phyloP scores from a whole-genome alignment of 2,113 vertebrate genomes.

The Barbus barbus region DNA sequence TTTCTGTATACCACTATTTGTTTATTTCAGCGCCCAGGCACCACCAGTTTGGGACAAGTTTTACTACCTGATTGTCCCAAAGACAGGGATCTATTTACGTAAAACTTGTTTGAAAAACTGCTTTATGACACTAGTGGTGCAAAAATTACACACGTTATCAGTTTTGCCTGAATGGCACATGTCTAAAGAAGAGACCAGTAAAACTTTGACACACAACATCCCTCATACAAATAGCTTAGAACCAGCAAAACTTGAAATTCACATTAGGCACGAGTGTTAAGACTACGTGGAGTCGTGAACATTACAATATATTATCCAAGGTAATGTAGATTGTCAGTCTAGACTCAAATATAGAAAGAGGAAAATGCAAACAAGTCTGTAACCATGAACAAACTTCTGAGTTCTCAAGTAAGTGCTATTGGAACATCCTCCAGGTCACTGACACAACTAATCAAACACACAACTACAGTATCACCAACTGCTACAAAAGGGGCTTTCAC shows the following conservation, averaged over 20 bases:
- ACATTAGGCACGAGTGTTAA: neutral
- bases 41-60: no score
- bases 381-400: neutral
- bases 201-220: neutral
- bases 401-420: neutral
- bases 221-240: neutral
- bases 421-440: neutral
- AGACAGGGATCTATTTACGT: neutral
- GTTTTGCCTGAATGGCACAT: no score
- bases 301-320: neutral
- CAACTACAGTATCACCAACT: neutral
- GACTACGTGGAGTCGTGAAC: neutral
- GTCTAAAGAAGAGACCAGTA: no score
- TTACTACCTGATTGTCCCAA: neutral
- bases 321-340: neutral
- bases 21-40: neutral
- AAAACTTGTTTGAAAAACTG: neutral
- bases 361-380: no score
- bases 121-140: no score
- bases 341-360: no score
- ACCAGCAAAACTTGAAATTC: slow-evolving; percentile 24
- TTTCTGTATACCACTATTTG: neutral
- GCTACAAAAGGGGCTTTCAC: neutral
- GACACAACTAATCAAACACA: slow-evolving; percentile 8
- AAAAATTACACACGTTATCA: no score